These are phyloP conservation scores for Uromys caudimaculatus DNA, from an alignment of 2,797 vertebrate species.

Conservation along the genomic window DNA sequence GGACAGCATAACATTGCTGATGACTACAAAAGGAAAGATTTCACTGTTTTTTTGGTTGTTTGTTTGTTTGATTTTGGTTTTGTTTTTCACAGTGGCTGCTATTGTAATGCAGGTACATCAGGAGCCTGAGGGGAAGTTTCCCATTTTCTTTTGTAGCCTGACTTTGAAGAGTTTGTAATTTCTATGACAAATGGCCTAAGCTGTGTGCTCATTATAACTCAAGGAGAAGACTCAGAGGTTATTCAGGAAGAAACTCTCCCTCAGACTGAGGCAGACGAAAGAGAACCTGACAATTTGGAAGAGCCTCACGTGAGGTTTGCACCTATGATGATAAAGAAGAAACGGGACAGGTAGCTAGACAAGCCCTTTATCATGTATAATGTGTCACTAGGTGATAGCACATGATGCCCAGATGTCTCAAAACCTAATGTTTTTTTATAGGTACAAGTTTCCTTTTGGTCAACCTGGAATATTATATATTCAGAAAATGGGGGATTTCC, in stretches of 20 bases:
- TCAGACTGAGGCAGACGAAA: neutral
- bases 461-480: neutral
- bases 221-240: conserved; percentile 40
- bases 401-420: neutral
- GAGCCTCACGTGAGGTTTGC: neutral
- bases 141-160: conserved; percentile 82
- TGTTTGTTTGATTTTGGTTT: no score
- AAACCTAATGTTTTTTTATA: neutral
- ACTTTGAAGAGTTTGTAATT: conserved; percentile 86
- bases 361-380: neutral
- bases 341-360: conserved; percentile 62
- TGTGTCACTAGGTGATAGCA: neutral
- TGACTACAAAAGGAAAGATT: neutral
- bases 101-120: neutral
- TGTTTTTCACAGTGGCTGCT: neutral
- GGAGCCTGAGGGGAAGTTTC: conserved; percentile 16
- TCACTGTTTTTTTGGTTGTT: neutral
- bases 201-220: conserved; percentile 81
- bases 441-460: neutral
- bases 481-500: neutral
- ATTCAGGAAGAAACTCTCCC: neutral
- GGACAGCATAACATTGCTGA: neutral
- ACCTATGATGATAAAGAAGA: neutral
- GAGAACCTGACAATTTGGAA: neutral
- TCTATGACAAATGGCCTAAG: conserved; percentile 85